A percentile compares a stretch with the other conserved stretches of the same genome.
phyloP scores from a whole-genome alignment of 1,140 invertebrate species.

The Reticulitermes speratus region DNA sequence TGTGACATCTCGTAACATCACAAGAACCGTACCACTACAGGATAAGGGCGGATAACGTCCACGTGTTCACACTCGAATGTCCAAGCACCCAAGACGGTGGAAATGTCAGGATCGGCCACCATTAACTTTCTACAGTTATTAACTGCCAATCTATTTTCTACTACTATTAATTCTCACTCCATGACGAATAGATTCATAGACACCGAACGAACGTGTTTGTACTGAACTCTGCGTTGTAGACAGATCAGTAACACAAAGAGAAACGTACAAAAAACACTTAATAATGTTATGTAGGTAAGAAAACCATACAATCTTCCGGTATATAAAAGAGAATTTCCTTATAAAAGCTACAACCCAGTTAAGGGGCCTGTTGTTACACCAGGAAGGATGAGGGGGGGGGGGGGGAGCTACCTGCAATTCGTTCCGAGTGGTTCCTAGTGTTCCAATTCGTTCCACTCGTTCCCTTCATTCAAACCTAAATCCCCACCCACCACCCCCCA shows the following conservation, averaged over 20 bases:
- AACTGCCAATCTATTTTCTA: not conserved
- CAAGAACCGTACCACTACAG: too few species aligned
- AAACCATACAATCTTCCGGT: conserved; percentile 9
- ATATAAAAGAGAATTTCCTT: conserved; percentile 17
- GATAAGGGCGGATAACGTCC: too few species aligned
- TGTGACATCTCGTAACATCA: too few species aligned
- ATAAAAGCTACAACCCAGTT: not conserved
- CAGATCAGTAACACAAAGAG: not conserved
- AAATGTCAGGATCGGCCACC: too few species aligned
- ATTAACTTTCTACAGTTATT: too few species aligned
- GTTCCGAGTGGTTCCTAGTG: not conserved
- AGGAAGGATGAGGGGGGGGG: not conserved
- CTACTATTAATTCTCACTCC: not conserved
- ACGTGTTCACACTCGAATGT: too few species aligned
- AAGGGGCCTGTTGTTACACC: not conserved
- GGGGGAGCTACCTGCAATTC: not conserved
- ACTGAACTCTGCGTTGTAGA: not conserved
- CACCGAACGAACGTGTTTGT: not conserved
- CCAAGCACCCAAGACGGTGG: too few species aligned
- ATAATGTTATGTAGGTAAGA: conserved; percentile 17
- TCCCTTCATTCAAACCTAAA: not conserved
- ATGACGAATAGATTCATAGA: not conserved
- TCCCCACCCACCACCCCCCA: not conserved
- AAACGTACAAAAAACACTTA: not conserved
- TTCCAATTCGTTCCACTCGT: not conserved